Conservation (phyloP, 2,797 vertebrate species). For the Lemur catta region DNA sequence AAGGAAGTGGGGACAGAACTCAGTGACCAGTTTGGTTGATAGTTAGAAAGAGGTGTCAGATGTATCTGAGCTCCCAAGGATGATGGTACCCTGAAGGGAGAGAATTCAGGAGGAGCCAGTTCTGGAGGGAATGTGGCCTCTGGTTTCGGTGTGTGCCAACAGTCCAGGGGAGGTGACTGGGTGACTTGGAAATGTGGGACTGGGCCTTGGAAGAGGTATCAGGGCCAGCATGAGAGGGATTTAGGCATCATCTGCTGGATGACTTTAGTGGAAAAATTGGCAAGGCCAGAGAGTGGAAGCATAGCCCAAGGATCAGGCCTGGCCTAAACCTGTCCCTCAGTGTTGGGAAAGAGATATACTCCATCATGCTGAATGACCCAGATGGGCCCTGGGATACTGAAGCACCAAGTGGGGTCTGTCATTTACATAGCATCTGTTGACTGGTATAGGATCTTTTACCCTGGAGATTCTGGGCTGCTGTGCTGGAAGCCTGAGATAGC, state of each 20-base stretch:
- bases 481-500: neutral
- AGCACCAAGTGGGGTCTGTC: neutral
- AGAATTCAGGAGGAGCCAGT: neutral
- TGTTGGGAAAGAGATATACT: neutral
- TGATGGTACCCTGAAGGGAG: neutral
- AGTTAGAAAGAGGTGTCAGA: neutral
- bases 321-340: neutral
- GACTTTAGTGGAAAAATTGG: neutral
- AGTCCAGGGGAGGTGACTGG: neutral
- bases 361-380: neutral
- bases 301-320: accelerated
- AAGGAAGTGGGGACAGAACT: neutral
- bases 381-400: neutral
- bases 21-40: neutral
- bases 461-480: neutral
- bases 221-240: neutral
- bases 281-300: neutral
- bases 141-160: neutral
- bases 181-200: neutral
- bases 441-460: neutral
- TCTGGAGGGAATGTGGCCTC: neutral
- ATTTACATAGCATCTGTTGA: neutral
- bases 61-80: neutral
- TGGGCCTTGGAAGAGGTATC: neutral
- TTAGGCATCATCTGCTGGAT: neutral